These are phyloP conservation scores for Lamellibrachia satsuma DNA, from an alignment of 2,888 invertebrate genomes.

Conservation along the genomic window DNA sequence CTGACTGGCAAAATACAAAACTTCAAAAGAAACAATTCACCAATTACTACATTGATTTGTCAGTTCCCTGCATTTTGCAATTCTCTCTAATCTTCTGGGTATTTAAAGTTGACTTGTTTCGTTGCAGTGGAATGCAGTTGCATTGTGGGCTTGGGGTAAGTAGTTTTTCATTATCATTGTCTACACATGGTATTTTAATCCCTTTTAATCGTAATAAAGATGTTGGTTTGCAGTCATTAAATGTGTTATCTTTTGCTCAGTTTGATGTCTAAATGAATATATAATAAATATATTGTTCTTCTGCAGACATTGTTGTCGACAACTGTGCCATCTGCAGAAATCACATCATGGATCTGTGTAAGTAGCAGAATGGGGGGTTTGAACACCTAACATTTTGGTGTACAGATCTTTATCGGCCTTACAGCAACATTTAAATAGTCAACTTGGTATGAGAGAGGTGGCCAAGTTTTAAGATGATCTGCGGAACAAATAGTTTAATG, in stretches of 20 bases:
- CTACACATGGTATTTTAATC: background rate
- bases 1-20: too few species aligned
- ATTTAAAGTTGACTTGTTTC: constrained; percentile 18
- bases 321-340: constrained; percentile 99
- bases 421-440: constrained; percentile 6
- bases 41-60: too few species aligned
- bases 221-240: background rate
- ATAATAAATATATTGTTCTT: background rate
- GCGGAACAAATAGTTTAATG: background rate
- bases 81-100: background rate
- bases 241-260: background rate
- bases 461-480: background rate
- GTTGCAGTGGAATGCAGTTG: constrained; percentile 97
- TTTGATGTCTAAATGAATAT: background rate
- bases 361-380: constrained; percentile 43
- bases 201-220: background rate
- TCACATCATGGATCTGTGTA: constrained; percentile 98
- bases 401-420: background rate
- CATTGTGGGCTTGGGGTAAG: constrained; percentile 98
- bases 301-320: constrained; percentile 91
- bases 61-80: background rate
- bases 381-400: background rate
- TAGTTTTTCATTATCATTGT: constrained; percentile 14
- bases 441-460: background rate
- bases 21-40: too few species aligned